These are phyloP conservation scores for Ametastegia equiseti DNA, from an alignment of 2,888 invertebrate species.

Conservation along the genomic window DNA sequence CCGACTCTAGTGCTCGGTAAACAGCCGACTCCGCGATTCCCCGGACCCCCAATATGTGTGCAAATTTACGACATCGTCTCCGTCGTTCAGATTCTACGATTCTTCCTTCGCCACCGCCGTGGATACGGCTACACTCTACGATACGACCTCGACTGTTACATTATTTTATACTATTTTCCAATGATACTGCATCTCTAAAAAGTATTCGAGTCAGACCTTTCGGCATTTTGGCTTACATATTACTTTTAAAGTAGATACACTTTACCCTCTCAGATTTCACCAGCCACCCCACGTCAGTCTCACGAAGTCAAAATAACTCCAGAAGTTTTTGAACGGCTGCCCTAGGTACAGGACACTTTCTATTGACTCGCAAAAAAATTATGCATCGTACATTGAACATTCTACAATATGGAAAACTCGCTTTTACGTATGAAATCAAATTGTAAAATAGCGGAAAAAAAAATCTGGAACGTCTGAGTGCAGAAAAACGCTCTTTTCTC, in stretches of 20 bases:
- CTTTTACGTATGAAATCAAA: too few species aligned
- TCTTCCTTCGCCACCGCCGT: slow-evolving; percentile 25
- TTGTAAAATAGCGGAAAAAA: too few species aligned
- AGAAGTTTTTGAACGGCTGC: too few species aligned
- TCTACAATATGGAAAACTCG: too few species aligned
- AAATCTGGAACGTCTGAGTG: too few species aligned
- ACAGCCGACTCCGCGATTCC: slow-evolving; percentile 42
- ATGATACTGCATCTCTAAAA: not conserved
- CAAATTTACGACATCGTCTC: slow-evolving; percentile 45
- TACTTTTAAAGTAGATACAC: not conserved
- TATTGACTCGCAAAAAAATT: too few species aligned
- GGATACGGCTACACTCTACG: slow-evolving; percentile 9
- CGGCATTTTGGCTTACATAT: not conserved
- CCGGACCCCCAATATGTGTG: slow-evolving; percentile 45
- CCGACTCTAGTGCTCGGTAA: slow-evolving; percentile 45
- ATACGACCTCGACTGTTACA: slow-evolving; percentile 23
- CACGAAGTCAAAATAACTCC: too few species aligned
- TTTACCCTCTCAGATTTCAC: too few species aligned
- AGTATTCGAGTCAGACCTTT: not conserved
- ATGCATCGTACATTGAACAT: too few species aligned
- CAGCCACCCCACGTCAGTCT: too few species aligned
- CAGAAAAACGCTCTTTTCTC: too few species aligned
- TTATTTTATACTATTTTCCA: not conserved
- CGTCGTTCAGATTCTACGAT: slow-evolving; percentile 10
- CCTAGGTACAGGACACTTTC: too few species aligned